Percentiles rank a stretch among this genome's conserved stretches.
Evolutionary conservation across 2,797 vertebrate species (phyloP).

Genomic region (Naso thynnoides): DNA sequence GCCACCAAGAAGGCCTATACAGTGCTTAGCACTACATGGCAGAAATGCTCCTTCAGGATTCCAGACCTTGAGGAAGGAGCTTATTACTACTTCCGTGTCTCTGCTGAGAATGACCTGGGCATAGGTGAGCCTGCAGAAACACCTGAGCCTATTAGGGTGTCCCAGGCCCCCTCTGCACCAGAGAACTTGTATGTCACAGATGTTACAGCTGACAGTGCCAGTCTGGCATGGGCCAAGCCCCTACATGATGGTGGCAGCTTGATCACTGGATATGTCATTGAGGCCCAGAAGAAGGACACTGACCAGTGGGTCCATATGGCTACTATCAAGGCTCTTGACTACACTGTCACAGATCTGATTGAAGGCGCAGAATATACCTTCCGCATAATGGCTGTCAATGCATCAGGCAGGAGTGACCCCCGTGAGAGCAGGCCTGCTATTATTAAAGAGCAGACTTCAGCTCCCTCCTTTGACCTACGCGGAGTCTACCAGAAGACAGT

Average conservation of each 20-base stretch:
- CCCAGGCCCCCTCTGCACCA: slow-evolving; percentile 94
- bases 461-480: slow-evolving; percentile 94
- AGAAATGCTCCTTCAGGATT: slow-evolving; percentile 95
- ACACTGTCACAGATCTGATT: slow-evolving; percentile 90
- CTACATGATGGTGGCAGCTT: slow-evolving; percentile 94
- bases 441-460: slow-evolving; percentile 93
- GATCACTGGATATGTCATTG: slow-evolving; percentile 98
- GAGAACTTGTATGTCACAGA: slow-evolving; percentile 97
- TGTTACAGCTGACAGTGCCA: slow-evolving; percentile 91
- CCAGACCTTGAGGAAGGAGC: slow-evolving; percentile 91
- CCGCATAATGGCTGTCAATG: slow-evolving; percentile 98
- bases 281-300: slow-evolving; percentile 94
- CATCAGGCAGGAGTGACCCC: slow-evolving; percentile 95
- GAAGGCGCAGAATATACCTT: slow-evolving; percentile 97
- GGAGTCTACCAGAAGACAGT: slow-evolving; percentile 94
- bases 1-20: slow-evolving; percentile 97
- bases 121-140: slow-evolving; percentile 96
- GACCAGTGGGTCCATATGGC: slow-evolving; percentile 93
- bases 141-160: slow-evolving; percentile 92
- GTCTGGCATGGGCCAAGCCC: slow-evolving; percentile 96
- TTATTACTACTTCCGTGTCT: slow-evolving; percentile 97
- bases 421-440: slow-evolving; percentile 94
- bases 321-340: slow-evolving; percentile 94
- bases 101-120: slow-evolving; percentile 97
- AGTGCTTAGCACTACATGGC: slow-evolving; percentile 92